These are phyloP conservation scores for Enteromius mattozi DNA, from an alignment of 2,797 vertebrate species.

Conservation along the genomic window DNA sequence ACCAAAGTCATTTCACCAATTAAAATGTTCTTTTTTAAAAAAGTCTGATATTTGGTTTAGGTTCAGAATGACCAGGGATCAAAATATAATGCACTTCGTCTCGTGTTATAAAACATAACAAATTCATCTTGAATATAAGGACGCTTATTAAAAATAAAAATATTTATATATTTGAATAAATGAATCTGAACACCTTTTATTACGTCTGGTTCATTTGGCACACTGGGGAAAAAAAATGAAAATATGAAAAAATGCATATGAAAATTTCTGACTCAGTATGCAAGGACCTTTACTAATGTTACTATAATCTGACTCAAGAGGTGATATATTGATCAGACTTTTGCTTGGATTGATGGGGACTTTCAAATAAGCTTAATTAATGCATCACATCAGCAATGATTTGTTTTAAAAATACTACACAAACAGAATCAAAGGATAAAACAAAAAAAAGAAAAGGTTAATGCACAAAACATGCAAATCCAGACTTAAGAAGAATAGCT, in stretches of 20 bases:
- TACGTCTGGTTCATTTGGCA: not conserved
- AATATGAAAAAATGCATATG: no score
- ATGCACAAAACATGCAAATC: slow-evolving; percentile 24
- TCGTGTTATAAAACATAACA: not conserved
- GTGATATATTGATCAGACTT: not conserved
- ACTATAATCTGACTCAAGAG: slow-evolving; percentile 22
- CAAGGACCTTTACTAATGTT: not conserved
- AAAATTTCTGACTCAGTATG: no score
- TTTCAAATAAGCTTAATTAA: not conserved
- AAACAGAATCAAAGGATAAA: slow-evolving; percentile 20
- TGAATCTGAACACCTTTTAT: not conserved
- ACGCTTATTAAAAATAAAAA: no score
- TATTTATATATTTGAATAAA: not conserved
- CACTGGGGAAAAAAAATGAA: not conserved
- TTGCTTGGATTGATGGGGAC: not conserved
- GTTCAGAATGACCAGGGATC: no score
- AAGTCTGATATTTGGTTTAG: no score
- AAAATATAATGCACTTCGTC: not conserved
- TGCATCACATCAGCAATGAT: not conserved
- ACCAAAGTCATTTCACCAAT: not conserved
- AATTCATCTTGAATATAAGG: not conserved
- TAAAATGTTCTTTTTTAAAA: no score
- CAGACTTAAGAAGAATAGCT: slow-evolving; percentile 14
- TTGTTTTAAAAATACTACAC: not conserved
- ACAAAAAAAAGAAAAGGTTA: slow-evolving; percentile 15